A percentile compares a stretch with the other conserved stretches of the same genome.
These are phyloP conservation scores for Torymus texanus DNA, from an alignment of 2,888 invertebrate genomes.

Conservation along the genomic window DNA sequence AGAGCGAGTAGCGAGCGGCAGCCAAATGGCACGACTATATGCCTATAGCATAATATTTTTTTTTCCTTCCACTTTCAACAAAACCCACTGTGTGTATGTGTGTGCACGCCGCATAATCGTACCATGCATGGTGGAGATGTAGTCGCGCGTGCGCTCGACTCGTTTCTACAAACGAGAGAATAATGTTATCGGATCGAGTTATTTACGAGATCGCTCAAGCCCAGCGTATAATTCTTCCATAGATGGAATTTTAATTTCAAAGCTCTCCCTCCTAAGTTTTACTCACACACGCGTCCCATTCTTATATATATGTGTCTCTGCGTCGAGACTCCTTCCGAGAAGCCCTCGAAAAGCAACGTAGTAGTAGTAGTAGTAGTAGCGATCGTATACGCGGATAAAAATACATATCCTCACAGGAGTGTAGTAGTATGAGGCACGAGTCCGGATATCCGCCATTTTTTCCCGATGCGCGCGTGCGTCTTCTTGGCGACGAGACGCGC, in stretches of 20 bases:
- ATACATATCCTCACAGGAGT: constrained; percentile 31
- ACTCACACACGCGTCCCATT: background rate
- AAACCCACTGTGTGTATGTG: background rate
- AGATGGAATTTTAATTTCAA: constrained; percentile 54
- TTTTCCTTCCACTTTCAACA: background rate
- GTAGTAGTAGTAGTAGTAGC: background rate
- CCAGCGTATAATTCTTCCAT: constrained; percentile 47
- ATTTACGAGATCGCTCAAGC: constrained; percentile 40
- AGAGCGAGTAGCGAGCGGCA: too few relatives aligned
- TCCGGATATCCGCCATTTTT: constrained; percentile 57
- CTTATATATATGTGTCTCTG: background rate
- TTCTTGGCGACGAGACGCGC: background rate
- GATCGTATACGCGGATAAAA: constrained; percentile 49
- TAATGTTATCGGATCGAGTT: constrained; percentile 28
- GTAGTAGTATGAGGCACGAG: constrained; percentile 7
- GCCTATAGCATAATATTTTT: constrained; percentile 6
- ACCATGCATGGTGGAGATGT: background rate
- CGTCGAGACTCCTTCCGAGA: constrained; percentile 26
- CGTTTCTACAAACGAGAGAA: constrained; percentile 18
- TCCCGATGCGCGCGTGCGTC: background rate
- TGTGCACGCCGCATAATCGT: constrained; percentile 3
- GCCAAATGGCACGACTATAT: too few relatives aligned
- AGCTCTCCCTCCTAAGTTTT: constrained; percentile 22
- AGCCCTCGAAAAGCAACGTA: constrained; percentile 34
- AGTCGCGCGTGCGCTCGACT: too few relatives aligned